Base-by-base conservation (phyloP, 2,113 vertebrate genomes). In the Macroglossus sobrinus region DNA sequence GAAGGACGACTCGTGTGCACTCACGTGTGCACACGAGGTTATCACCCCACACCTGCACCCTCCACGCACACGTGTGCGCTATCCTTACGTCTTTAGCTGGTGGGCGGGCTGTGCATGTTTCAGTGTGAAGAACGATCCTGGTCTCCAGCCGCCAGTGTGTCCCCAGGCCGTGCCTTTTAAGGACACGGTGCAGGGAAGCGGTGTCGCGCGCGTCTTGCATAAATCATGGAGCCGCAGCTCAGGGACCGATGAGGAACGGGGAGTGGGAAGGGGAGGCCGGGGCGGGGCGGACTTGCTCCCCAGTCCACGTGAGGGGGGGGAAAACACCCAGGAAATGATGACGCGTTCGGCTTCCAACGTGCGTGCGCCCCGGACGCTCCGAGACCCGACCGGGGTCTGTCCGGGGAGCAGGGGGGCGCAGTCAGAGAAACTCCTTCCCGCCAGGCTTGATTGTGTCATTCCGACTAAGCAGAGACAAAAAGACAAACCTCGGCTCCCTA, bases 401-500 rank as follows among this genome's bases (percentile, higher is more conserved):
- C 61, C 22, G 2, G 82, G 97, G 97, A 96, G 94, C 2, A 50
- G 66, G 94, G 85, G 93, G 98, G 96, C n/a, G 98, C 98, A 96
- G 97, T 94, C 94, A 97, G 98, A 98, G 98, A 97, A 98, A 98
- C 98, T 97, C 98, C 98, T 98, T 89, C 97, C 98, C 98, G 98
- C 98, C 98, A 98, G 97, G 98, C 98, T 98, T 98, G 98, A 98
- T 97, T 99, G 98, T 98, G 98, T 98, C 98, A 98, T 98, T 98
- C 97, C 98, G 98, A 98, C 98, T 98, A 98, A 99, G 98, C 98
- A 98, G 98, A 99, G 98, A 99, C 99, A 99, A 99, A 98, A 98
- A 99, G 98, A 98, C 98, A 98, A 98, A 99, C 98, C 99, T 98
- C 98, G 98, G 98, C 98, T 98, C 99, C 98, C 98, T 98, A 98